Evolutionary conservation across 2,888 invertebrate genomes (phyloP).

Genomic region (Prionchulus punctatus): DNA sequence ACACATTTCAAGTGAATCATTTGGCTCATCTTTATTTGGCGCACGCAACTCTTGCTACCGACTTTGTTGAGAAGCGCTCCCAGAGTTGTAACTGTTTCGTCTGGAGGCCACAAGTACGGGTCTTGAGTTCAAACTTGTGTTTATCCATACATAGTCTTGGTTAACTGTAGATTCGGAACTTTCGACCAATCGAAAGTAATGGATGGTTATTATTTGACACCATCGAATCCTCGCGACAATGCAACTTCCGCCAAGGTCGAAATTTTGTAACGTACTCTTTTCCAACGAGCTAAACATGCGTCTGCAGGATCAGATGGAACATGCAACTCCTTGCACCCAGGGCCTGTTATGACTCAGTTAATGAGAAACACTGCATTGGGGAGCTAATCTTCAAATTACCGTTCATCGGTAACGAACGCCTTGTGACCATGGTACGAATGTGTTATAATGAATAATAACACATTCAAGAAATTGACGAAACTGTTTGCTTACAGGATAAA

Average conservation of each 20-base stretch:
- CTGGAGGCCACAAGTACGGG: constrained; percentile 35
- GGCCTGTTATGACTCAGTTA: constrained; percentile 53
- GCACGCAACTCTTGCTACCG: constrained; percentile 25
- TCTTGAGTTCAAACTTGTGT: too few species aligned
- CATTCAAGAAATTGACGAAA: too few species aligned
- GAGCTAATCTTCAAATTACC: too few species aligned
- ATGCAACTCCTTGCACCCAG: constrained; percentile 10
- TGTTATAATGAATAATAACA: too few species aligned
- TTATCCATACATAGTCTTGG: too few species aligned
- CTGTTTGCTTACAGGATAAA: constrained; percentile 78
- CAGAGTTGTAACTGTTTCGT: constrained; percentile 31
- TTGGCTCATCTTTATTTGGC: constrained; percentile 34
- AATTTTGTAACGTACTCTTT: constrained; percentile 8
- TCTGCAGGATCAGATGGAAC: not conserved
- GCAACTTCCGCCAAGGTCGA: constrained; percentile 51
- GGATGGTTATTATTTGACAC: too few species aligned
- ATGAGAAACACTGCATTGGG: not conserved
- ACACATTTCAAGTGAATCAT: constrained; percentile 27
- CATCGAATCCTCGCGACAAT: not conserved
- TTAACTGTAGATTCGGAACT: too few species aligned
- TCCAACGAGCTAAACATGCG: constrained; percentile 11
- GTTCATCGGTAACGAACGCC: too few species aligned
- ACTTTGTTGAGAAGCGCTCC: constrained; percentile 16
- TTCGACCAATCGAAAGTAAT: too few species aligned
- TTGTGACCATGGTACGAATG: too few species aligned